Evolutionary conservation across 2,113 vertebrate species (phyloP), one percentile per base, ranked within the genome.

Genomic region (Pundamilia nyererei): DNA sequence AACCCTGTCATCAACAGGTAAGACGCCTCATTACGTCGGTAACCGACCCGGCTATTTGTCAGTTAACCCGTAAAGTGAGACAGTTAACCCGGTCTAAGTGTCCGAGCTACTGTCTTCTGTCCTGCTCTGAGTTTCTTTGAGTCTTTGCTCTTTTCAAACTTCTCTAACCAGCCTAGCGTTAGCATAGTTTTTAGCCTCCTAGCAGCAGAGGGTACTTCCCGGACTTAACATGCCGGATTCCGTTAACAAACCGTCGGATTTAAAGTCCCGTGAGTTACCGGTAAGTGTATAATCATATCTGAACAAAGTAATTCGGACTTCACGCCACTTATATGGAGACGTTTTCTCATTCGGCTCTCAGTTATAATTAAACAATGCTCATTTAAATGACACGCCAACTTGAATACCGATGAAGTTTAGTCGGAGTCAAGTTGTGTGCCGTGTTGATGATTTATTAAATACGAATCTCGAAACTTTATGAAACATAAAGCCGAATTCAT

Each of bases 1-100:
- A 60, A 62, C 31, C 9, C 81, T n/a, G 87, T 56, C 31, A 68
- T 2, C 6, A 45, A 72, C 87, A 89, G 92, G 92, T 93, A 87
- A 85, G 87, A 33, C 58, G 21, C 9, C 3, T 51, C 15, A 11
- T 9, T 51, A 1, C 31, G 47, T 33, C 9, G 6, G 6, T 81
- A 11, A 26, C 17, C 12, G 6, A 3, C 13, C 4, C 3, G 19
- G 6, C 45, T 6, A 5, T 6, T 9, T 3, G 9, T 24, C 17
- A 2, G 42, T 65, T 21, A 6, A 58, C 6, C 33, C 7, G 19
- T 19, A 13, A 35, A 35, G 26, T 3, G 7, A 4, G 40, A 33
- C 8, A 3, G 9, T 68, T 19, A 24, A 79, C 6, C 13, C 2
- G 14, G 2, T 13, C 14, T 7, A 15, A 21, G 9, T n/a, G 14